Evolutionary conservation across 2,888 invertebrate genomes (phyloP).

Genomic region (Entomobrya multifasciata): DNA sequence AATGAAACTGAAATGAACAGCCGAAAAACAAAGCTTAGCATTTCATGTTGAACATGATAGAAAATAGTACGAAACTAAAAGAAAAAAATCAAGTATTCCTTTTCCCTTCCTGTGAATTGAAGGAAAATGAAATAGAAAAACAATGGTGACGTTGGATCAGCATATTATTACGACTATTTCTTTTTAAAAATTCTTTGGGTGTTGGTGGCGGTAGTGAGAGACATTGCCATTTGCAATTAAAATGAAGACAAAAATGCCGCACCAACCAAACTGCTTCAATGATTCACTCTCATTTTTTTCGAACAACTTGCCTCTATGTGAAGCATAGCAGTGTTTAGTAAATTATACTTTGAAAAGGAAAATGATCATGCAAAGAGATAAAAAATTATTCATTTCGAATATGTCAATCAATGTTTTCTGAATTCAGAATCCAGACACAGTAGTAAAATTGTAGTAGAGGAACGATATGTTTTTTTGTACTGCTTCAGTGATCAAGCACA

Average conservation of each 20-base stretch:
- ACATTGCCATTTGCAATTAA: constrained; percentile 67
- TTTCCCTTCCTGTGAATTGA: background rate
- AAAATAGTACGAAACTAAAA: constrained; percentile 16
- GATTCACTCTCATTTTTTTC: background rate
- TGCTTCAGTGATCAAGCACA: constrained; percentile 36
- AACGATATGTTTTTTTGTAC: constrained; percentile 8
- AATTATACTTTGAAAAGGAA: constrained; percentile 68
- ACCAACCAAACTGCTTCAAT: background rate
- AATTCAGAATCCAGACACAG: constrained; percentile 25
- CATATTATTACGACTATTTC: constrained; percentile 14
- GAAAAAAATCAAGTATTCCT: constrained; percentile 5
- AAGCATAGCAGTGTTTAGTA: constrained; percentile 12
- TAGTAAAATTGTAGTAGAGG: constrained; percentile 1
- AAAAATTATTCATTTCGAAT: constrained; percentile 78
- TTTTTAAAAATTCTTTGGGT: background rate
- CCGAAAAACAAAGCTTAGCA: constrained; percentile 9
- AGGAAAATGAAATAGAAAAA: constrained; percentile 27
- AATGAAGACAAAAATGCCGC: constrained; percentile 64
- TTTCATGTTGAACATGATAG: no score
- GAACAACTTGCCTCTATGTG: no score
- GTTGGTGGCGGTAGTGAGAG: constrained; percentile 16
- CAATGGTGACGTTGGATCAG: constrained; percentile 40
- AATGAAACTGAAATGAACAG: constrained; percentile 59
- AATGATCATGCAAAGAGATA: constrained; percentile 72
- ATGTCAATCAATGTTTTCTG: constrained; percentile 75